These are phyloP conservation scores for Pteruthius melanotis DNA, from an alignment of 2,113 vertebrate genomes.

Conservation along the genomic window DNA sequence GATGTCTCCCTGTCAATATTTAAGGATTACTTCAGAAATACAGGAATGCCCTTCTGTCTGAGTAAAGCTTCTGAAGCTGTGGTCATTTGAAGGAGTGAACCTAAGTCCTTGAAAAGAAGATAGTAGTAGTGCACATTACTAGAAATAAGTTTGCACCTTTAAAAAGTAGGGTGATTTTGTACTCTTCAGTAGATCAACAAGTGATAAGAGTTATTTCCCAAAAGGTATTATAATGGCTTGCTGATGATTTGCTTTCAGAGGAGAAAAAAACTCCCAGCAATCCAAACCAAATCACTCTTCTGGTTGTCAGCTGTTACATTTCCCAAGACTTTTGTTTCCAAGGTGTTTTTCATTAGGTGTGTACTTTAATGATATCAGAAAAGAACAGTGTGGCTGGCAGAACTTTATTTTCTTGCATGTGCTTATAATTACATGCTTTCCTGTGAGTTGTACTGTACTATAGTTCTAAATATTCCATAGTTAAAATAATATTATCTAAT, in stretches of 20 bases:
- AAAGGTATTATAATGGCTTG: neutral
- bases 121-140: neutral
- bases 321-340: neutral
- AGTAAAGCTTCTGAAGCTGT: neutral
- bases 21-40: neutral
- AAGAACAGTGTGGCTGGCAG: neutral
- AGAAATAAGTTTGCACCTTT: neutral
- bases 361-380: neutral
- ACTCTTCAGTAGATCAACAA: neutral
- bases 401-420: neutral
- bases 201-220: neutral
- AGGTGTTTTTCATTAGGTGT: neutral
- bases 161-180: neutral
- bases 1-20: neutral
- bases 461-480: neutral
- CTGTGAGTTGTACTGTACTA: neutral
- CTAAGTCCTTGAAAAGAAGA: neutral
- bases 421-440: neutral
- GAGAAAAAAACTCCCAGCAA: rapidly evolving
- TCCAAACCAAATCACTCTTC: neutral
- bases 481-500: neutral
- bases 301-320: neutral
- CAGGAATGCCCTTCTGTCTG: neutral
- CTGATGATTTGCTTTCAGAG: neutral
- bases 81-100: neutral